Percentiles rank a stretch among this genome's conserved stretches.
phyloP scores from a whole-genome alignment of 2,797 vertebrate species.

The Columba guinea region DNA sequence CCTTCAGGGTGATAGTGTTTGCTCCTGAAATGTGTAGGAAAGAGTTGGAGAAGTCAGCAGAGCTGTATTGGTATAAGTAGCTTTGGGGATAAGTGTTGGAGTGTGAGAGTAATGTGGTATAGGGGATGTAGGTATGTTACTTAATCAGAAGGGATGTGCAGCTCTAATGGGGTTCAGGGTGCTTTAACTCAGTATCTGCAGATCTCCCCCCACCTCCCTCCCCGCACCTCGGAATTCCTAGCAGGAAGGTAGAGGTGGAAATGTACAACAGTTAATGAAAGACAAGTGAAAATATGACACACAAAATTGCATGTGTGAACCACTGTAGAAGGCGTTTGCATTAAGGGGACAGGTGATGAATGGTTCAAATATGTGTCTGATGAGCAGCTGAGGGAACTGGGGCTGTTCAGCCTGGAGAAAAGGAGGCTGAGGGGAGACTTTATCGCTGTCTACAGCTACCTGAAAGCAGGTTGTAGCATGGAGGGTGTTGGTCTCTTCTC shows the following conservation, averaged over 20 bases:
- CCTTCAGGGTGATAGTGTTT: not conserved
- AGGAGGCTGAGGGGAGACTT: no score
- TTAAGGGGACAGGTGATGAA: not conserved
- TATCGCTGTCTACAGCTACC: no score
- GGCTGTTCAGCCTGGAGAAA: no score
- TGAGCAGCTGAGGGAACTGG: no score
- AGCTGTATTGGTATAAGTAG: not conserved
- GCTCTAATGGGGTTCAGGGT: not conserved
- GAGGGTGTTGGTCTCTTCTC: no score
- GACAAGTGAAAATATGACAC: not conserved
- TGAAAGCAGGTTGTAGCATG: no score
- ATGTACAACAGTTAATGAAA: not conserved
- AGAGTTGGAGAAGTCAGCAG: not conserved
- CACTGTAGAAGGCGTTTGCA: not conserved
- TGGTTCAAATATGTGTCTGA: no score
- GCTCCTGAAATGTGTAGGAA: not conserved
- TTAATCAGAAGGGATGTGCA: not conserved
- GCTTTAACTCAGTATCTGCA: not conserved
- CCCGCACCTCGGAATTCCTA: not conserved
- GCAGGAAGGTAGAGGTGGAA: not conserved
- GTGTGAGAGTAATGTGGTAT: not conserved
- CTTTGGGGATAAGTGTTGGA: not conserved
- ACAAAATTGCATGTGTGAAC: fast-evolving
- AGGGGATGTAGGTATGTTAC: not conserved
- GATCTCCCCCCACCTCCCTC: not conserved